Percentiles rank a stretch among this genome's conserved stretches.
These are phyloP conservation scores for Rousettus leschenaultii DNA, from an alignment of 2,113 vertebrate species.

Conservation along the genomic window DNA sequence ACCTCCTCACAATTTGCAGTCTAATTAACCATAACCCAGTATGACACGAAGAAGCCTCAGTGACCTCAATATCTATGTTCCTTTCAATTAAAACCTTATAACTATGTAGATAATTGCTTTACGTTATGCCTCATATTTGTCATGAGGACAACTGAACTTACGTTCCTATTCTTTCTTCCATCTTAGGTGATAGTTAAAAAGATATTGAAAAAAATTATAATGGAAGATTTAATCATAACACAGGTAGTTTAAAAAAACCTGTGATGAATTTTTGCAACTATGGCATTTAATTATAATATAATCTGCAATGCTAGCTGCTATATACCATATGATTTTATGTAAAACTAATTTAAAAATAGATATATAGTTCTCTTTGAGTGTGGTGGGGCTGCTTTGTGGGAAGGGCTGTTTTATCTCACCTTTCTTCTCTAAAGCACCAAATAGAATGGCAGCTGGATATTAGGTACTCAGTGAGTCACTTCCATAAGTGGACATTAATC, in stretches of 20 bases:
- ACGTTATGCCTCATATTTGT: not conserved
- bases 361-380: not conserved
- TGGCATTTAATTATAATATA: not conserved
- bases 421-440: not conserved
- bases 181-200: not conserved
- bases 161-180: not conserved
- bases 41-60: not conserved
- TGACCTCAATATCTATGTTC: not conserved
- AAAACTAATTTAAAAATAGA: not conserved
- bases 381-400: not conserved
- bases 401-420: not conserved
- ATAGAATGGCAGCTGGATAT: not conserved
- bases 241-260: not conserved
- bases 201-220: not conserved
- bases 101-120: not conserved
- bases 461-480: not conserved
- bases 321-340: not conserved
- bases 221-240: not conserved
- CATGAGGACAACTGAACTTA: not conserved
- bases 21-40: not conserved
- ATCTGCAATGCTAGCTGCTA: not conserved
- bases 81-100: not conserved
- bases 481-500: constrained; percentile 22
- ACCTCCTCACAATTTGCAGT: not conserved
- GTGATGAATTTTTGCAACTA: not conserved